Evolutionary conservation across 1,140 invertebrate genomes (phyloP), one percentile per base, ranked within the genome.

Genomic region (Planococcus citri): DNA sequence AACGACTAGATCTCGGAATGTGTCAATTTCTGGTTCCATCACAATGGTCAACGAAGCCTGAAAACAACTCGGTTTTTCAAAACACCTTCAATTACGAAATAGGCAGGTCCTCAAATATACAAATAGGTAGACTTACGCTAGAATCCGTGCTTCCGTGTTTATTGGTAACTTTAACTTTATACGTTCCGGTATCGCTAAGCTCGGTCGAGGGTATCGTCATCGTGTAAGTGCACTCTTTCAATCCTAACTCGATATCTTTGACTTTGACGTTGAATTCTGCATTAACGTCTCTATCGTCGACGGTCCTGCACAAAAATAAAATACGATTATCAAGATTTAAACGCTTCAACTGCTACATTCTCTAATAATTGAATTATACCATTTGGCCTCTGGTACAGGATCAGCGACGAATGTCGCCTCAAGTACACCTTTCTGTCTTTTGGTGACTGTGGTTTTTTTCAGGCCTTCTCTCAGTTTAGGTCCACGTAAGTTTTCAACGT

Each of bases 351-450:
- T 41, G 37, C 9, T n/a, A n/a, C n/a, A n/a, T n/a, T n/a, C n/a
- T n/a, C 29, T 33, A 33, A 33, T 33, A n/a, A n/a, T n/a, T n/a
- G n/a, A n/a, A n/a, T n/a, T n/a, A 37, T 51, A 75, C 86, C 86
- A 87, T 73, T 75, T 80, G 4, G 83, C 74, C 25, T 84, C 82
- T 17, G 86, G 85, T 69, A 86, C 77, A 0, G 91, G 94, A 80
- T 94, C 90, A 21, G 88, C 93, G 57, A 87, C 86, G 69, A 95
- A 85, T 24, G 89, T 83, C 20, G 88, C 86, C 29, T 83, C 84
- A 71, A 95, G 85, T n/a, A 83, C 84, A 1, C 87, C 87, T 1
- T 85, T 81, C 69, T 86, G 83, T 68, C 87, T 85, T 74, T 90
- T 87, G 73, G 84, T 84, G 38, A 86, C 85, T 68, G 84, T 86